Percentiles rank a stretch among this genome's conserved stretches.
These are phyloP conservation scores for Halcyon chelicuti DNA, from an alignment of 2,797 vertebrate species.

Conservation along the genomic window DNA sequence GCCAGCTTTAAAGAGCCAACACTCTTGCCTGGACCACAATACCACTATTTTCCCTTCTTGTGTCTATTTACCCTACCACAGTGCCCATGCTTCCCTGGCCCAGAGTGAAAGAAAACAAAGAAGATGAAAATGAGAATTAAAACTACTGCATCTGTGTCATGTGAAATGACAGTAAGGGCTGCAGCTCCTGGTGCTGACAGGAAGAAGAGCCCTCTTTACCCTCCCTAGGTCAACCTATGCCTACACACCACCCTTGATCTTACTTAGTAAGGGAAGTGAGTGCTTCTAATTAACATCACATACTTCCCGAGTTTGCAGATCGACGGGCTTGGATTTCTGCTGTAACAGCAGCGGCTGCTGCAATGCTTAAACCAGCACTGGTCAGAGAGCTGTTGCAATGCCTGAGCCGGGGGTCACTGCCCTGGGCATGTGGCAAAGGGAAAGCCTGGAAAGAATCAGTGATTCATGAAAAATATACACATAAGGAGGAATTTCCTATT, in stretches of 20 bases:
- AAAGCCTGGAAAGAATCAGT: slow-evolving; percentile 47
- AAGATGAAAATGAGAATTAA: background rate
- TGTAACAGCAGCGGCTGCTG: background rate
- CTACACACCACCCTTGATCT: background rate
- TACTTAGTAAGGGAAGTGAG: background rate
- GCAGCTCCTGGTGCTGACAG: background rate
- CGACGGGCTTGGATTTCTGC: slow-evolving; percentile 5
- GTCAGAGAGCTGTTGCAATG: background rate
- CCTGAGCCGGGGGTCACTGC: background rate
- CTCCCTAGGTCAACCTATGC: background rate
- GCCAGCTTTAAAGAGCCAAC: background rate
- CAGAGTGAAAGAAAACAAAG: background rate
- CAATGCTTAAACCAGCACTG: background rate
- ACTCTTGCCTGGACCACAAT: background rate
- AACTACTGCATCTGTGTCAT: background rate
- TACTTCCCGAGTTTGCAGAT: background rate
- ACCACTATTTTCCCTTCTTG: background rate
- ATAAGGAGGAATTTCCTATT: slow-evolving; percentile 32
- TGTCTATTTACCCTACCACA: accelerated
- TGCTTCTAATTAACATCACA: background rate
- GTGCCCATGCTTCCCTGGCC: background rate
- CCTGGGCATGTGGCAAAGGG: background rate
- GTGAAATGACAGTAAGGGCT: background rate
- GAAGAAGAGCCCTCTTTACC: background rate
- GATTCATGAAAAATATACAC: slow-evolving; percentile 22